Evolutionary conservation across 2,888 invertebrate species (phyloP), one percentile per base, ranked within the genome.

Genomic region (Hyposoter dolosus): DNA sequence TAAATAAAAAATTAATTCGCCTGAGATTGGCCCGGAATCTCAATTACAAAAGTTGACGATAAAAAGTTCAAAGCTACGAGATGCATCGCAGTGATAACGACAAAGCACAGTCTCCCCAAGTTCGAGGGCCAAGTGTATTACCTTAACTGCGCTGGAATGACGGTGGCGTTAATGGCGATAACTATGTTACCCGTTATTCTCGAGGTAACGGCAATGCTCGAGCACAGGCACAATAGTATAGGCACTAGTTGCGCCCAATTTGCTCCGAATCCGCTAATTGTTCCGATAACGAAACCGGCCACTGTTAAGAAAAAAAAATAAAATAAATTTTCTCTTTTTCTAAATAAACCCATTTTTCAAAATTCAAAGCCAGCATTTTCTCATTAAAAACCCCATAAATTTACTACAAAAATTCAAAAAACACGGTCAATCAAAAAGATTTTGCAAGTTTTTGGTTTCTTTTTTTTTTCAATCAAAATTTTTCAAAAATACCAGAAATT

Each of bases 71-170:
- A 50, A 53, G 43, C 60, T 43, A 75, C 74, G 74, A 60, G 53
- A 40, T 53, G 43, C 32, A 65, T 45, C 47, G 45, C 28, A 32
- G 43, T 43, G 28, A 75, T 28, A 40, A 65, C n/a, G 45, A 40
- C 32, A n/a, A 19, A 35, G n/a, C 9, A 60, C 3, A 75, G 45
- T 75, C 60, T 19, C 60, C 3, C 60, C 47, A 60, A 53, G 45
- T 45, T 60, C 40, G 45, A 56, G 68, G 43, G 71, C 12, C 72
- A 79, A 50, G 71, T 35, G 81, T 74, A 88, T 92, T 92, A 94
- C 94, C 93, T 93, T 90, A 93, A 90, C 47, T 89, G 89, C 75
- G 87, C 82, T 82, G 94, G 93, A 89, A 93, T 92, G 88, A 92
- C 90, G 89, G 91, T 90, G 88, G 88, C 88, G 87, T 92, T 93